phyloP scores from a whole-genome alignment of 2,113 vertebrate species.

The Cathartes aura region DNA sequence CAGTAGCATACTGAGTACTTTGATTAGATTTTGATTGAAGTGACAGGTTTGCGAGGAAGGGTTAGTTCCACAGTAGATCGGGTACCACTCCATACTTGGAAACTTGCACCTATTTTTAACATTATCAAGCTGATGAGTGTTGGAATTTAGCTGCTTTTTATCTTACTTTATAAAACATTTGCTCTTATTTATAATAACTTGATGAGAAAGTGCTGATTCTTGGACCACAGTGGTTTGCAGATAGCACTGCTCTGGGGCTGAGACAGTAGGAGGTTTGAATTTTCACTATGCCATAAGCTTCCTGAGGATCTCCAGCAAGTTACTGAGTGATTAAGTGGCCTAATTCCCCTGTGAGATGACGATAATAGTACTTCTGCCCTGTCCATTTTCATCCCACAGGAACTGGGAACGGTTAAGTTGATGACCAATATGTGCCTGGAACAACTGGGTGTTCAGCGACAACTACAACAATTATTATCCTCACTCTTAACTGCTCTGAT shows the following conservation, averaged over 20 bases:
- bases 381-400: neutral
- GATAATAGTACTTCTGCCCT: neutral
- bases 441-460: neutral
- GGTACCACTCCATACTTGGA: neutral
- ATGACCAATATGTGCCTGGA: neutral
- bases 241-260: neutral
- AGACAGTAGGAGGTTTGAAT: neutral
- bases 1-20: neutral
- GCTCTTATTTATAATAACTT: neutral
- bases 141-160: neutral
- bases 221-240: neutral
- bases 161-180: neutral
- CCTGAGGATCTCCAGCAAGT: neutral
- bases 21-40: neutral
- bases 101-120: neutral
- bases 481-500: neutral
- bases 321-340: neutral
- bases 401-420: neutral
- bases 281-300: neutral
- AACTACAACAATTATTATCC: neutral
- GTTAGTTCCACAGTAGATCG: neutral
- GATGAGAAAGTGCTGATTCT: neutral
- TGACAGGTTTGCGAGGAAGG: neutral
- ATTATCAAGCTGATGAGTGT: neutral
- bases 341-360: neutral